phyloP scores from a whole-genome alignment of 2,888 invertebrate genomes.

The Tetragnatha montana region DNA sequence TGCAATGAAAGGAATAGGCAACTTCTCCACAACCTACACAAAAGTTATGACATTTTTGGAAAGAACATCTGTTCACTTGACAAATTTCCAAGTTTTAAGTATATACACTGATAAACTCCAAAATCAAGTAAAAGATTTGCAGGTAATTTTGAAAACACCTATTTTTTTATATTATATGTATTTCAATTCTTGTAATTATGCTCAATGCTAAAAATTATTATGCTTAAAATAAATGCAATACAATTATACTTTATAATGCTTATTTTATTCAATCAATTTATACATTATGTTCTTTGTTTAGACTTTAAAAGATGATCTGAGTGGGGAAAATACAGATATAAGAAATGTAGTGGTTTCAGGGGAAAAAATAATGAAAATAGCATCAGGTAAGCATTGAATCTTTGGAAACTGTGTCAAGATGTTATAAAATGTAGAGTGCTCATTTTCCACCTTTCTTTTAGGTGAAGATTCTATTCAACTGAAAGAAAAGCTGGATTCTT shows the following conservation, averaged over 20 bases:
- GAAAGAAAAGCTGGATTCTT: slow-evolving; percentile 92
- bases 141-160: slow-evolving; percentile 24
- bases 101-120: slow-evolving; percentile 93
- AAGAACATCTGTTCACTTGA: slow-evolving; percentile 87
- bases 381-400: slow-evolving; percentile 72
- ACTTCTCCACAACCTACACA: slow-evolving; percentile 92
- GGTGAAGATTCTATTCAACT: slow-evolving; percentile 94
- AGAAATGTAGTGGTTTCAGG: slow-evolving; percentile 94
- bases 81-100: slow-evolving; percentile 87
- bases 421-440: neutral
- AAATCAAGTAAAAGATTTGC: slow-evolving; percentile 81
- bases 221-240: neutral
- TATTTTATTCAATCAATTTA: too few species aligned
- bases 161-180: neutral
- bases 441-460: slow-evolving; percentile 77
- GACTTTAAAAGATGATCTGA: slow-evolving; percentile 89
- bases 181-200: neutral
- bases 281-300: slow-evolving; percentile 25
- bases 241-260: too few species aligned
- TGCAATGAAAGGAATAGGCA: slow-evolving; percentile 82
- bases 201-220: neutral
- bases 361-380: slow-evolving; percentile 94
- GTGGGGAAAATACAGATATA: slow-evolving; percentile 88
- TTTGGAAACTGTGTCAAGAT: neutral
- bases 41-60: slow-evolving; percentile 96